Evolutionary conservation across 2,113 vertebrate genomes (phyloP), one percentile per base, ranked within the genome.

Genomic region (Gnathonemus echidnorhynchus): DNA sequence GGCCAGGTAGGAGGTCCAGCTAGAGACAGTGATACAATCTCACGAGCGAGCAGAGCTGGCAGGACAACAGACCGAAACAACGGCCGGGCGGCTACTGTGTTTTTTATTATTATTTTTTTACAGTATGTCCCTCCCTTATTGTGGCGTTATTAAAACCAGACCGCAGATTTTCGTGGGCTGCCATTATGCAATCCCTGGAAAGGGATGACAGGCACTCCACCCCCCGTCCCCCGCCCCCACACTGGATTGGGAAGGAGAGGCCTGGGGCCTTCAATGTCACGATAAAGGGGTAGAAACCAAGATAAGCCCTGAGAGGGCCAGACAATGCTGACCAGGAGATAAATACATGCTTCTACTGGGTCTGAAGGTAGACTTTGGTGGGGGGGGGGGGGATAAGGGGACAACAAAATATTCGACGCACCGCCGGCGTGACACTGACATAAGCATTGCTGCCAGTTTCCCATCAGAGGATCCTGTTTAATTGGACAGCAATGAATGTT

Each of bases 171-270:
- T 27, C 31, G 50, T 15, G 35, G 27, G n/a, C 27, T 48, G 49
- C 86, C 49, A 21, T 87, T 53, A 87, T 53, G 86, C 86, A 87
- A 53, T 53, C 50, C 27, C 49, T 56, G 86, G 86, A 87, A 35
- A 52, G 50, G 50, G 49, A 48, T 50, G 49, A 35, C 50, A 48
- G 86, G 27, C n/a, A 27, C 24, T 15, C 49, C 13, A 42, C 49
- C 24, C 3, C 86, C 7, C 11, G 9, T 1, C 3, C 0, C 86
- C 7, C n/a, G 9, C 45, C 48, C n/a, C 48, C 85, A 53, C 5
- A n/a, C 4, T 39, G 46, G 48, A 5, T 21, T 4, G 48, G 50
- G 50, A 27, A 39, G 45, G 49, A 27, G 46, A 21, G 45, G 24
- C 48, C 48, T 3, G 48, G 83, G 83, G 83, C 83, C 45, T 39